Evolutionary conservation across 2,888 invertebrate species (phyloP).

Genomic region (Pseudeuparius sepicola): DNA sequence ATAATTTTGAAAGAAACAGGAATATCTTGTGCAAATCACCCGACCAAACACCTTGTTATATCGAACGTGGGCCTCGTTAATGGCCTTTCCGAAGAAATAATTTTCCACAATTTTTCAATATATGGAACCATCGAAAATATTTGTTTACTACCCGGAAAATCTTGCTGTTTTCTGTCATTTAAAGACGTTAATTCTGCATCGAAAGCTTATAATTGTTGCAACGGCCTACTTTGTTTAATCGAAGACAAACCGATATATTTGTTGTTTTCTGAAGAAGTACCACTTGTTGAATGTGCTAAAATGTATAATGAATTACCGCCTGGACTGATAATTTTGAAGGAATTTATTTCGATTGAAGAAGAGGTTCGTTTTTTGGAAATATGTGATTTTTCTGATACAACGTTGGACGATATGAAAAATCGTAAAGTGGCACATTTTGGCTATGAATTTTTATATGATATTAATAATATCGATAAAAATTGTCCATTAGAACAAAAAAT

Average conservation of each 20-base stretch:
- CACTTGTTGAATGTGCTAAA: constrained; percentile 26
- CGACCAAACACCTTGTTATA: constrained; percentile 58
- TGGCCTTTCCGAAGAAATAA: constrained; percentile 56
- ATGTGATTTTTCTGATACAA: constrained; percentile 44
- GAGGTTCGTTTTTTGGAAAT: constrained; percentile 50
- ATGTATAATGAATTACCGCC: constrained; percentile 44
- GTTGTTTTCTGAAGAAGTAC: constrained; percentile 45
- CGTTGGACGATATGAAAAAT: constrained; percentile 54
- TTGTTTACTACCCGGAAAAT: constrained; percentile 66
- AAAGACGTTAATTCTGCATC: constrained; percentile 42
- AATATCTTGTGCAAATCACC: constrained; percentile 32
- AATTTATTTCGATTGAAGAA: constrained; percentile 63
- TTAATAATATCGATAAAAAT: constrained; percentile 70
- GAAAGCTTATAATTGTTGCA: constrained; percentile 46
- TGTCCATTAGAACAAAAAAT: constrained; percentile 56
- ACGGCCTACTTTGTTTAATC: constrained; percentile 50
- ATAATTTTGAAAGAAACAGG: constrained; percentile 39
- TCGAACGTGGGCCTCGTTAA: constrained; percentile 82
- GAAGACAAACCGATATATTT: constrained; percentile 56
- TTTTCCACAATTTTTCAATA: constrained; percentile 46
- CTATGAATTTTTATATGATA: constrained; percentile 81
- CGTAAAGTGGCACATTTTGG: constrained; percentile 85
- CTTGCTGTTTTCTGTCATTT: constrained; percentile 69
- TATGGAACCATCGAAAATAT: constrained; percentile 50
- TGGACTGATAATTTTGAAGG: constrained; percentile 57